Base-by-base conservation (phyloP, 2,888 invertebrate genomes). In the Willowsia nigromaculata region DNA sequence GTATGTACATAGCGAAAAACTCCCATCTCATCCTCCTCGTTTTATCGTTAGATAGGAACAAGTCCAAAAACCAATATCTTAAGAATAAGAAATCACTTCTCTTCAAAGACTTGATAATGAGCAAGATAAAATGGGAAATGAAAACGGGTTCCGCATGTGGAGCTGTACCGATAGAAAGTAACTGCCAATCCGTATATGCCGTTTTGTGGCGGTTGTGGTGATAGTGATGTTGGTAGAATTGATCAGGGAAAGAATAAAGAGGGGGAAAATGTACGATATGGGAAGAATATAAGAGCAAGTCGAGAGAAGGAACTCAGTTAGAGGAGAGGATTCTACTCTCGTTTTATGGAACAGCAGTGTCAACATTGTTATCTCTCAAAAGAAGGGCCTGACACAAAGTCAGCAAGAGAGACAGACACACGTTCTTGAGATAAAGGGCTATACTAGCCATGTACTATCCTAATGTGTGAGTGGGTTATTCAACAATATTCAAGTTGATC, bases 321-420 rank as follows among this genome's bases (percentile, higher is more conserved):
- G 33, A 33, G 40, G 7, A 25, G 47, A 62, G 40, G 56, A 30
- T 50, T n/a, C 30, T 37, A 43, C 74, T 85, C 27, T 85, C 18
- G 18, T 74, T 47, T 37, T 40, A 56, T 33, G 59, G 40, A 85
- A 59, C 50, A 85, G 25, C 22, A 85, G 84, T 85, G 84, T 85
- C 84, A 85, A 85, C 84, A 85, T 85, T 85, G 84, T 85, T 85
- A 85, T 85, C 84, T 30, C 56, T 18, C 22, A 40, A 68, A 68
- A 68, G 71, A 68, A 62, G 71, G 50, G 50, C n/a, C 71, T 50
- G 53, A 71, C 83, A 83, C 50, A 62, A 65, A 82, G 65, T 81
- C 80, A 82, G 65, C 11, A 43, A 62, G 47, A 82, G 65, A 40
- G 27, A 40, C 18, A 68, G 68, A 13, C 68, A 82, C 82, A 65